Evolutionary conservation across 2,113 vertebrate genomes (phyloP), one percentile per base, ranked within the genome.

Genomic region (Cyphomyrus discorhynchus): DNA sequence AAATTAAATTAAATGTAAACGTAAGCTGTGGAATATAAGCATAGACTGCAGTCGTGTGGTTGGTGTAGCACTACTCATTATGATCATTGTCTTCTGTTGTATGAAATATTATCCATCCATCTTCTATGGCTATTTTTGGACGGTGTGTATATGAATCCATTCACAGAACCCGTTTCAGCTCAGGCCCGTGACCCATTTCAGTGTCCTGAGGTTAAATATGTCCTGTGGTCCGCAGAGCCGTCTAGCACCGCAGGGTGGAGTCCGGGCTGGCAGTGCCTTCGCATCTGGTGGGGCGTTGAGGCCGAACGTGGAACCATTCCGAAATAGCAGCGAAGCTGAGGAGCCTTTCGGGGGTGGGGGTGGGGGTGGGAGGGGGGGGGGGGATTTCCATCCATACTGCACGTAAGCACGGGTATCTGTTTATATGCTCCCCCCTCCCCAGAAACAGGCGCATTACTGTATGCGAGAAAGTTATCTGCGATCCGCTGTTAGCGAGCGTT

Each of bases 401-500:
- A 42, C 35, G 24, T 9, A 74, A 35, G 42, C 39, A 90, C 6
- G 77, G 24, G 56, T 88, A 15, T 52, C 47, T 27, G 35, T 19
- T 70, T 88, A 42, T 56, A 42, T n/a, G 42, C 86, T 13, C 11
- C 10, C 39, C 46, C 15, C 27, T 27, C 46, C 53, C 27, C n/a
- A 52, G 84, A 90, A 86, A 90, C 89, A 86, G 46, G 31, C n/a
- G 1, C 17, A 31, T 50, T 86, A 86, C 83, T 87, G 83, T 88
- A 21, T 31, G 42, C 7, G 56, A 53, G n/a, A 82, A 70, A n/a
- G n/a, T 52, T 24, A 45, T 77, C 11, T 13, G 10, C 15, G 45
- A 62, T 11, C 49, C 2, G 77, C 77, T 62, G 45, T 77, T 47
- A 24, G 35, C 50, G 46, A 84, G 56, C 27, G 21, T 49, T 24